These are phyloP conservation scores for Drosophila suzukii DNA, from an alignment of 1,140 invertebrate species.

Conservation along the genomic window DNA sequence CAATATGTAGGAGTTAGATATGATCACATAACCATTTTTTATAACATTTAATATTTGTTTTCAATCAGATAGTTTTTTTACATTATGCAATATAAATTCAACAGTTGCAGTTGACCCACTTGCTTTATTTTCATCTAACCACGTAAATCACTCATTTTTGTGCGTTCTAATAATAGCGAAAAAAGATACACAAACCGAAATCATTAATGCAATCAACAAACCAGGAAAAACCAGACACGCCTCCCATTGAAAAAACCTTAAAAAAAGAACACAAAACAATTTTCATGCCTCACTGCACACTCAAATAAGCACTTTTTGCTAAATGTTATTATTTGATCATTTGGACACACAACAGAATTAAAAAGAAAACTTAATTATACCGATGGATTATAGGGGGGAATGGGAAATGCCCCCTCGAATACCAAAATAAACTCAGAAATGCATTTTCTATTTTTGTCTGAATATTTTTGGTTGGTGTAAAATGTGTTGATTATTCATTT, in stretches of 20 bases:
- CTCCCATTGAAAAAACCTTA: constrained; percentile 15
- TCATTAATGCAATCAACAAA: constrained; percentile 45
- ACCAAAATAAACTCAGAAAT: constrained; percentile 46
- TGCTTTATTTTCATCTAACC: constrained; percentile 6
- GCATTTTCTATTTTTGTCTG: constrained; percentile 58
- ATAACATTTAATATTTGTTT: background rate
- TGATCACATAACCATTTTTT: background rate
- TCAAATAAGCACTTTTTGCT: constrained; percentile 57
- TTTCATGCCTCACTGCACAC: constrained; percentile 70
- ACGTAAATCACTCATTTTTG: constrained; percentile 11
- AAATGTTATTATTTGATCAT: constrained; percentile 68
- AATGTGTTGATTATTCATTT: constrained; percentile 44
- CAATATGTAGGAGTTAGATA: constrained; percentile 1
- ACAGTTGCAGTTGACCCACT: background rate
- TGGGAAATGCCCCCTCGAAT: constrained; percentile 12
- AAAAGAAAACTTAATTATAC: constrained; percentile 70
- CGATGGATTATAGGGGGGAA: background rate
- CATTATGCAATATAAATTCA: background rate
- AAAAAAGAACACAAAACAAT: constrained; percentile 44
- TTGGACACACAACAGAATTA: constrained; percentile 34
- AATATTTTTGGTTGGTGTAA: constrained; percentile 40
- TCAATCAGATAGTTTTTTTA: background rate
- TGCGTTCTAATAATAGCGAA: constrained; percentile 18
- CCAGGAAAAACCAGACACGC: constrained; percentile 31
- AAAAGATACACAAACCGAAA: constrained; percentile 5